Evolutionary conservation across 1,140 invertebrate genomes (phyloP).

Genomic region (Hycleus phaleratus): DNA sequence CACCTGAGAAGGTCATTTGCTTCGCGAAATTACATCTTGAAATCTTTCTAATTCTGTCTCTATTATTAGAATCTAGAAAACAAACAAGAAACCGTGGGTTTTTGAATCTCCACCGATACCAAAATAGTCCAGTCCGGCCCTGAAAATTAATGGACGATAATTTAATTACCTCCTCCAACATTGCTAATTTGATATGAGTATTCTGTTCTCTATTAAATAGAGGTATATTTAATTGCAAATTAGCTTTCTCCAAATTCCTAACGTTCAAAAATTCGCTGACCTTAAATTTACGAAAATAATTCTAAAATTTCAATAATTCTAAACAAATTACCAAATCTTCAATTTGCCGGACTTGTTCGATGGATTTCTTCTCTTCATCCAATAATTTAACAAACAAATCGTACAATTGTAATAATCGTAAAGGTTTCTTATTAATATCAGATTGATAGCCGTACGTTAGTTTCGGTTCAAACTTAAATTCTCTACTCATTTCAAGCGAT

Average conservation of each 20-base stretch:
- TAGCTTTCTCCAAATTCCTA: conserved; percentile 41
- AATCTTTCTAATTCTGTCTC: no score
- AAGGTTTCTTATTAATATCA: conserved; percentile 52
- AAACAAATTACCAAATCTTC: conserved; percentile 43
- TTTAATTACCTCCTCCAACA: conserved; percentile 38
- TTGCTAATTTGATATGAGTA: conserved; percentile 40
- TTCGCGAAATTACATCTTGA: no score
- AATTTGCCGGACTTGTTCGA: conserved; percentile 42
- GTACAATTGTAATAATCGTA: conserved; percentile 56
- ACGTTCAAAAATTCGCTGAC: conserved; percentile 40
- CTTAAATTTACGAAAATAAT: conserved; percentile 18
- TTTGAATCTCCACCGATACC: no score
- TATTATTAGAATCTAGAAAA: no score
- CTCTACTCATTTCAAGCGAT: conserved; percentile 54
- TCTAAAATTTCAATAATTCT: not conserved
- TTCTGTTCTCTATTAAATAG: conserved; percentile 51
- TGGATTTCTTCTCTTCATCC: conserved; percentile 43
- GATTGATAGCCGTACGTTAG: conserved; percentile 55
- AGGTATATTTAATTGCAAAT: conserved; percentile 44
- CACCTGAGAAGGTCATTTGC: no score
- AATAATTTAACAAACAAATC: conserved; percentile 45
- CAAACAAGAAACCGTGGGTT: no score
- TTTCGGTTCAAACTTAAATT: conserved; percentile 52
- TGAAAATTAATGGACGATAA: no score
- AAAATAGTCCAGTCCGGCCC: no score